Conservation (phyloP, 1,140 invertebrate species). For the Bombus confusus region DNA sequence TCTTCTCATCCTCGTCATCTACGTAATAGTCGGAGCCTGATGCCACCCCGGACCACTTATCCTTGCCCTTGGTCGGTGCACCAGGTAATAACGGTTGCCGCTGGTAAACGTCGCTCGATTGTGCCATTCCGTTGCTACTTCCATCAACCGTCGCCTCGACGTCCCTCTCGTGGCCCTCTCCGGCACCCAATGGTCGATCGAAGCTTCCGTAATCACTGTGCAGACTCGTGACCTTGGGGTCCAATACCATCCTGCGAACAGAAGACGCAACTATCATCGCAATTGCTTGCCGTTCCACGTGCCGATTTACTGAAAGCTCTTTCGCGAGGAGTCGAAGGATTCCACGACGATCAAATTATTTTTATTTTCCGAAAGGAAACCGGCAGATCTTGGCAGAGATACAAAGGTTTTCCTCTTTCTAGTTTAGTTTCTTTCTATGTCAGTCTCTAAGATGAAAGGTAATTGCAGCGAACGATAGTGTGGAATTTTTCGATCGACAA, state of each 20-base stretch:
- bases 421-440: too few relatives aligned
- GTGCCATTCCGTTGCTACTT: constrained; percentile 80
- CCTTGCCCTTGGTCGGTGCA: constrained; percentile 78
- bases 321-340: background rate
- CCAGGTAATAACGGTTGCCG: constrained; percentile 82
- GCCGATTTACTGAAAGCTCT: background rate
- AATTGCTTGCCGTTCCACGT: background rate
- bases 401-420: background rate
- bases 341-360: too few relatives aligned
- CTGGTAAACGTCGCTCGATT: constrained; percentile 83
- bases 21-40: constrained; percentile 79
- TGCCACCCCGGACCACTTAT: constrained; percentile 77
- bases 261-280: constrained; percentile 36
- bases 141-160: constrained; percentile 78
- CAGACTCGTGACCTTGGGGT: constrained; percentile 81
- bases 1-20: constrained; percentile 79
- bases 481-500: background rate
- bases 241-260: constrained; percentile 83
- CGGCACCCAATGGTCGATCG: constrained; percentile 77
- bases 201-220: constrained; percentile 84
- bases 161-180: constrained; percentile 75
- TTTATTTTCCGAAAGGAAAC: background rate
- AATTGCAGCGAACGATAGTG: background rate
- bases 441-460: background rate
- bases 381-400: background rate